Percentiles rank a stretch among this genome's conserved stretches.
Evolutionary conservation across 2,888 invertebrate genomes (phyloP).

Genomic region (Amblyjoppa proteus): DNA sequence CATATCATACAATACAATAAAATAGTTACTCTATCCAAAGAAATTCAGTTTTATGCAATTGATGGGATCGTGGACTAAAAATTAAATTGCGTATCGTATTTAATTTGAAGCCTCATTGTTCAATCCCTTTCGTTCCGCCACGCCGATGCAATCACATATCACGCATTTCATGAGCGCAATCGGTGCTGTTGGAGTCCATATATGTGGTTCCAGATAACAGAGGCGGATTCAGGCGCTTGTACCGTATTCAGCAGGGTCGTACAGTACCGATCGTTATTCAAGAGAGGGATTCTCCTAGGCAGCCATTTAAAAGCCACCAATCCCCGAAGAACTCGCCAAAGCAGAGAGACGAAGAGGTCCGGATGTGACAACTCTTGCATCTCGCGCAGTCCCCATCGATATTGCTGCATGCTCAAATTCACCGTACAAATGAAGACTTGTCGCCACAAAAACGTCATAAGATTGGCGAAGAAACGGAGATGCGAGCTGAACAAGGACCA

Average conservation of each 20-base stretch:
- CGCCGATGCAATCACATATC: background rate
- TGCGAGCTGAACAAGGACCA: too few relatives aligned
- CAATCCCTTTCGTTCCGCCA: background rate
- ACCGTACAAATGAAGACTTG: background rate
- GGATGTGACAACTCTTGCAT: constrained; percentile 81
- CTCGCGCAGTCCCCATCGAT: constrained; percentile 79
- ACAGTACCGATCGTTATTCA: constrained; percentile 27
- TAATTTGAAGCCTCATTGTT: constrained; percentile 5
- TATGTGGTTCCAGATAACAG: constrained; percentile 76
- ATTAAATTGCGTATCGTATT: background rate
- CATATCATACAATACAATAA: too few relatives aligned
- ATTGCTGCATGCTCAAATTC: constrained; percentile 77
- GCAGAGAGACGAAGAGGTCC: constrained; percentile 78
- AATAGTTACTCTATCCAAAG: too few relatives aligned
- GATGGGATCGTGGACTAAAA: background rate
- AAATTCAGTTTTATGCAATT: background rate
- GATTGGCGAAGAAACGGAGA: background rate
- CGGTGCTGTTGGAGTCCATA: constrained; percentile 70
- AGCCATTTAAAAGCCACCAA: constrained; percentile 35
- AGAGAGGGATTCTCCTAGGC: background rate
- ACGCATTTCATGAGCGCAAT: constrained; percentile 19
- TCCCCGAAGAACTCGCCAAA: constrained; percentile 64
- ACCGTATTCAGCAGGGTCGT: constrained; percentile 69
- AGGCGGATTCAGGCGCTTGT: constrained; percentile 72
- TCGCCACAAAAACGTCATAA: background rate